Evolutionary conservation across 2,888 invertebrate genomes (phyloP).

Genomic region (Conchocele bisecta): DNA sequence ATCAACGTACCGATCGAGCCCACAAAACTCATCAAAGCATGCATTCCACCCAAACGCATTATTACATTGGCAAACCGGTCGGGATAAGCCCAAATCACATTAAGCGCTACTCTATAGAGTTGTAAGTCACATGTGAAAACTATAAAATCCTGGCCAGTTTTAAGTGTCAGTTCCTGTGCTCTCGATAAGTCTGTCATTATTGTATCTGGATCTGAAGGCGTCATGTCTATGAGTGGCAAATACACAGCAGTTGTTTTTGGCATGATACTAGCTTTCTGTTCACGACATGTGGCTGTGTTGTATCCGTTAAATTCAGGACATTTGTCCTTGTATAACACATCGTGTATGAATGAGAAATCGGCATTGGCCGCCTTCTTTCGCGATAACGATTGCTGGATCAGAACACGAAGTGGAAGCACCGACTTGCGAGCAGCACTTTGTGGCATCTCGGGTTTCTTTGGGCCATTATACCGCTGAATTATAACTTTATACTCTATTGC

Average conservation of each 20-base stretch:
- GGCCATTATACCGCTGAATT: slow-evolving; percentile 11
- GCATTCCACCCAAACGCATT: slow-evolving; percentile 62
- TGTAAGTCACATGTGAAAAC: slow-evolving; percentile 54
- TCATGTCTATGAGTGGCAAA: slow-evolving; percentile 51
- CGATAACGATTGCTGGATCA: not conserved
- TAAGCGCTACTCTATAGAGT: slow-evolving; percentile 50
- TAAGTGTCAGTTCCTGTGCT: slow-evolving; percentile 13
- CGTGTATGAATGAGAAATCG: slow-evolving; percentile 33
- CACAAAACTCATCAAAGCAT: slow-evolving; percentile 63
- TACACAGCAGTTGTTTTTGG: slow-evolving; percentile 47
- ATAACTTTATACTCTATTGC: slow-evolving; percentile 2
- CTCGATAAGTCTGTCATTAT: slow-evolving; percentile 45
- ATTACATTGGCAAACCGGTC: slow-evolving; percentile 40
- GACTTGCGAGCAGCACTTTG: not conserved
- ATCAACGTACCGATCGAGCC: slow-evolving; percentile 56
- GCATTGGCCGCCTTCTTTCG: not conserved
- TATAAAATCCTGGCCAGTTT: slow-evolving; percentile 32
- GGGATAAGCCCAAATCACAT: slow-evolving; percentile 56
- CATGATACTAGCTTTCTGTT: slow-evolving; percentile 19
- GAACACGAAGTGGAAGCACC: not conserved
- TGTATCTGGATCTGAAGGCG: slow-evolving; percentile 42
- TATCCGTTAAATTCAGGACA: slow-evolving; percentile 30
- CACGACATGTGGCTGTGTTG: slow-evolving; percentile 20
- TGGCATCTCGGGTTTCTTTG: slow-evolving; percentile 30
- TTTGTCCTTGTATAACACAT: not conserved